Evolutionary conservation across 1,140 invertebrate genomes (phyloP).

Genomic region (Chelonus insularis): DNA sequence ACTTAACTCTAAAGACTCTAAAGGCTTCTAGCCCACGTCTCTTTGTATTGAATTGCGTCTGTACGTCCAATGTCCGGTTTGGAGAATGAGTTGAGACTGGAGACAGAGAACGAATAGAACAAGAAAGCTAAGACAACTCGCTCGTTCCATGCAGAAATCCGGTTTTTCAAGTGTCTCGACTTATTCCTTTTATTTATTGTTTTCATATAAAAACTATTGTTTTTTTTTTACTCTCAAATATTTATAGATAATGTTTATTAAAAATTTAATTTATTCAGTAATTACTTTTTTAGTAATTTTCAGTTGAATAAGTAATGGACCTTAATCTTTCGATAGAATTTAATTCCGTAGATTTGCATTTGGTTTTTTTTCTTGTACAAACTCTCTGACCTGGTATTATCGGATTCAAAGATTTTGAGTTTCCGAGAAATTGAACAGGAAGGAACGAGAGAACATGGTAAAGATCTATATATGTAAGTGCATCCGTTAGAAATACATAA

Average conservation of each 20-base stretch:
- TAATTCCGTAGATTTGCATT: too few relatives aligned
- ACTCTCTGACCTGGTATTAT: too few relatives aligned
- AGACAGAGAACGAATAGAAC: conserved; percentile 7
- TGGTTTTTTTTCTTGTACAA: too few relatives aligned
- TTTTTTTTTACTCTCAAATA: background rate
- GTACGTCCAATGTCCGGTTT: conserved; percentile 25
- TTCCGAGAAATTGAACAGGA: too few relatives aligned
- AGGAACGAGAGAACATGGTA: too few relatives aligned
- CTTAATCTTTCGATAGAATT: too few relatives aligned
- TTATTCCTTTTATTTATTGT: background rate
- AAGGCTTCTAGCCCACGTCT: conserved; percentile 26
- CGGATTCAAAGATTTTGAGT: too few relatives aligned
- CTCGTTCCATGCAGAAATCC: conserved; percentile 16
- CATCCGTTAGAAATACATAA: too few relatives aligned
- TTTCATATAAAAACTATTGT: background rate
- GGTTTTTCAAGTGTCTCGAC: conserved; percentile 12
- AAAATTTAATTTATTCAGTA: background rate
- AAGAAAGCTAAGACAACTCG: conserved; percentile 9
- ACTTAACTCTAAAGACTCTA: background rate
- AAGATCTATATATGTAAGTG: too few relatives aligned
- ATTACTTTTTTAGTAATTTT: too few relatives aligned
- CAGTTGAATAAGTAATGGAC: too few relatives aligned
- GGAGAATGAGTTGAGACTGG: conserved; percentile 16
- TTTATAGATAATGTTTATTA: too few relatives aligned
- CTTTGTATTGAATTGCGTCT: conserved; percentile 17